Percentiles rank a stretch among this genome's conserved stretches.
These are phyloP conservation scores for Prionchulus punctatus DNA, from an alignment of 2,888 invertebrate genomes.

Conservation along the genomic window DNA sequence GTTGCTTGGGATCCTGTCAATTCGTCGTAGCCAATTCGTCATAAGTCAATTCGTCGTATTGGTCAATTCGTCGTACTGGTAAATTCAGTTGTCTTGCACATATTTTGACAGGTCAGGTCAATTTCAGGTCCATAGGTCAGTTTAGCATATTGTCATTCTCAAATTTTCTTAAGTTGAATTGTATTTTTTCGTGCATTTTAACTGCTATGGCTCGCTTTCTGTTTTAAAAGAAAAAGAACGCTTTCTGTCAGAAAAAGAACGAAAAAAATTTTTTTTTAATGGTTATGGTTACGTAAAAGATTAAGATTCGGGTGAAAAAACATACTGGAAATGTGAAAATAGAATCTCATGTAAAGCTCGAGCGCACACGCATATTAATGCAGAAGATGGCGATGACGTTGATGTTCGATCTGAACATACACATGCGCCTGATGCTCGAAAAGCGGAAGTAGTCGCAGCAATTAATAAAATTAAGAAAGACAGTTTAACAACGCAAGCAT, in stretches of 20 bases:
- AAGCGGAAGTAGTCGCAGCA: neutral
- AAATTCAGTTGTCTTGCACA: neutral
- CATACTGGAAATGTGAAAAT: neutral
- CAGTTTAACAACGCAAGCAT: neutral
- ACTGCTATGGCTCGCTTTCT: neutral
- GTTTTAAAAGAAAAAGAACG: too few species aligned
- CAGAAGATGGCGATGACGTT: neutral
- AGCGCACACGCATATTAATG: neutral
- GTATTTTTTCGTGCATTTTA: neutral
- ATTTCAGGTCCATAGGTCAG: too few species aligned
- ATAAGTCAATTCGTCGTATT: neutral
- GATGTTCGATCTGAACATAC: neutral
- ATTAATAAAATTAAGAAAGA: neutral
- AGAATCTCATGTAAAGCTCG: neutral
- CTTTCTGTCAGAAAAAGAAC: neutral
- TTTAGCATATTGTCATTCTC: too few species aligned
- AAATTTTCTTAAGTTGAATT: neutral
- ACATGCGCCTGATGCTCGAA: neutral
- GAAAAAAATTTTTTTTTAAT: neutral
- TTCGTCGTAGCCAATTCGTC: neutral
- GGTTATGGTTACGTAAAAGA: neutral
- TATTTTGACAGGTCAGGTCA: neutral
- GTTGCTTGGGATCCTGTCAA: too few species aligned
- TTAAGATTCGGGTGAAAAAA: neutral
- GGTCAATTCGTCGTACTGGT: neutral